phyloP scores from a whole-genome alignment of 2,888 invertebrate genomes.

The Tryphoninae sp. region DNA sequence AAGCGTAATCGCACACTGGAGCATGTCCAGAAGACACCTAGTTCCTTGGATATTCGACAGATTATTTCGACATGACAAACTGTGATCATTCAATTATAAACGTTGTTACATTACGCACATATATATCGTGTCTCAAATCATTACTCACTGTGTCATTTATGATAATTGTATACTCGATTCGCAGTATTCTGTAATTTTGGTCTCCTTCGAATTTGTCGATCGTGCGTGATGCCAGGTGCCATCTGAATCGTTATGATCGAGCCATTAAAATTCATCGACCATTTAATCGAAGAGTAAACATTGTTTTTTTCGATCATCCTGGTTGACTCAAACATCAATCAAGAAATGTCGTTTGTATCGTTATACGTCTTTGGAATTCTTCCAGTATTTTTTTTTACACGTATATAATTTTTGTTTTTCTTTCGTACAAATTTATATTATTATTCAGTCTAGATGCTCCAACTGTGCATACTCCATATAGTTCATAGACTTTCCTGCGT shows the following conservation, averaged over 20 bases:
- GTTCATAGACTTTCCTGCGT: conserved; percentile 6
- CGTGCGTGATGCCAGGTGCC: conserved; percentile 14
- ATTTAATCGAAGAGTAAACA: conserved; percentile 17
- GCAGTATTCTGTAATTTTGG: conserved; percentile 4
- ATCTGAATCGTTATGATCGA: conserved; percentile 7
- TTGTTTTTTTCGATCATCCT: neutral
- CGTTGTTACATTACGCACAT: conserved; percentile 3
- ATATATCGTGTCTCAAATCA: conserved; percentile 4
- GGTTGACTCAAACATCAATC: conserved; percentile 13
- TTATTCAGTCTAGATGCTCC: conserved; percentile 1
- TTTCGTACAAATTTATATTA: conserved; percentile 1
- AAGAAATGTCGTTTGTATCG: conserved; percentile 1
- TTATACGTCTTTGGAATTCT: neutral
- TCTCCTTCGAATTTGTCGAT: neutral
- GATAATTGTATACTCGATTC: conserved; percentile 1
- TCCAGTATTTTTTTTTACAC: conserved; percentile 16
- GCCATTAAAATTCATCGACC: conserved; percentile 3
- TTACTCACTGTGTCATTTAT: conserved; percentile 24
- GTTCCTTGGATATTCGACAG: conserved; percentile 36
- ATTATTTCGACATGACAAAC: conserved; percentile 25
- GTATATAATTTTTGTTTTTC: neutral
- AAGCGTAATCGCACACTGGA: neutral
- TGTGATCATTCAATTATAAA: conserved; percentile 24
- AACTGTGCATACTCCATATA: neutral
- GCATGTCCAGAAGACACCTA: conserved; percentile 37